Evolutionary conservation across 2,888 invertebrate species (phyloP).

Genomic region (Sinohyriopsis cumingii): DNA sequence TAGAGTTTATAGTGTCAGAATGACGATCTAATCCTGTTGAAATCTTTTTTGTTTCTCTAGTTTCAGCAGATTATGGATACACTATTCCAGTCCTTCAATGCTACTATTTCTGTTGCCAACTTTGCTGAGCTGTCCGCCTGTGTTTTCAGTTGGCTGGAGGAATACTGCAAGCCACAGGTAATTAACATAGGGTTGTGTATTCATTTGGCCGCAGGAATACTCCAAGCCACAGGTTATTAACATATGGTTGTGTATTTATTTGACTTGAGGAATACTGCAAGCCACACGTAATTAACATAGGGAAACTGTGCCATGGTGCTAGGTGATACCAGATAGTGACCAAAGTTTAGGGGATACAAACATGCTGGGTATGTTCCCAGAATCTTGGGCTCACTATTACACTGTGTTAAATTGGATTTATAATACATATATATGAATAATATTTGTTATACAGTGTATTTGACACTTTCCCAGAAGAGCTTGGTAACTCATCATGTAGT

Average conservation of each 20-base stretch:
- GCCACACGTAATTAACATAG: slow-evolving; percentile 75
- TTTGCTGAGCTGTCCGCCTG: slow-evolving; percentile 95
- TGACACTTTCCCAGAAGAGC: no score
- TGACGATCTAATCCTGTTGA: slow-evolving; percentile 1
- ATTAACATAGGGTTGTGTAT: not conserved
- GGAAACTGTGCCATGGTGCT: slow-evolving; percentile 77
- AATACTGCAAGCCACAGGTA: slow-evolving; percentile 90
- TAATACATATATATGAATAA: no score
- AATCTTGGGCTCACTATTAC: no score
- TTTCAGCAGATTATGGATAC: slow-evolving; percentile 96
- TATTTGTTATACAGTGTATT: no score
- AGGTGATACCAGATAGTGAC: no score
- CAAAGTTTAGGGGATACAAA: no score
- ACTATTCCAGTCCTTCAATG: slow-evolving; percentile 89
- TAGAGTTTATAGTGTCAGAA: no score
- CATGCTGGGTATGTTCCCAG: no score
- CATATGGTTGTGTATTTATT: slow-evolving; percentile 86
- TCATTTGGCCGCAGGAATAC: no score
- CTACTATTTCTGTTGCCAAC: slow-evolving; percentile 87
- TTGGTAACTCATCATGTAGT: no score
- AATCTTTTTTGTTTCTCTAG: slow-evolving; percentile 72
- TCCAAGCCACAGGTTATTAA: no score
- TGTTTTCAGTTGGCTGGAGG: slow-evolving; percentile 97
- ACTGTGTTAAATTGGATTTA: no score
- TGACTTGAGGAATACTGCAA: slow-evolving; percentile 98